Percentiles rank a stretch among this genome's conserved stretches.
These are phyloP conservation scores for Drosophila planitibia DNA, from an alignment of 2,888 invertebrate genomes.

Conservation along the genomic window DNA sequence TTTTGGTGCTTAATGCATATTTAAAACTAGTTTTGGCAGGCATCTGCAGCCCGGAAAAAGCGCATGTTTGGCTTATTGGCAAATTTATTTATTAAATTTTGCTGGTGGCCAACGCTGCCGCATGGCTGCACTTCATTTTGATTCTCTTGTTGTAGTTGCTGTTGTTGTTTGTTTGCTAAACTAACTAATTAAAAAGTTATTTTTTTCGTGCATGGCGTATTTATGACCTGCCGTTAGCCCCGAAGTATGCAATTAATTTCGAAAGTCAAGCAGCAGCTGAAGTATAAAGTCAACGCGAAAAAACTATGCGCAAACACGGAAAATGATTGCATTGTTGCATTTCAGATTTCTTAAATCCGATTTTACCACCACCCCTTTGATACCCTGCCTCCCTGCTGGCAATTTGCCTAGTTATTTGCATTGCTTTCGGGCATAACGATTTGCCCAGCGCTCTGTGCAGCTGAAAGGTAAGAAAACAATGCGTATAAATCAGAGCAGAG, in stretches of 20 bases:
- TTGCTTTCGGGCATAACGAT: constrained; percentile 60
- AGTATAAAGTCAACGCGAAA: constrained; percentile 52
- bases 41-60: constrained; percentile 42
- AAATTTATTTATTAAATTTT: constrained; percentile 77
- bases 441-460: constrained; percentile 59
- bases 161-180: constrained; percentile 50
- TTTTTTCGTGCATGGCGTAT: constrained; percentile 37
- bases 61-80: constrained; percentile 74
- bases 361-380: background rate
- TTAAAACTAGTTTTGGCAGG: constrained; percentile 64
- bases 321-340: constrained; percentile 79
- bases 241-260: constrained; percentile 73
- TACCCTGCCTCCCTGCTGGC: background rate
- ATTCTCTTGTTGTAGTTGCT: constrained; percentile 24
- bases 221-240: constrained; percentile 54
- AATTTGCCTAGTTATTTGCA: constrained; percentile 59
- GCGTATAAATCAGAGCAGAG: constrained; percentile 62
- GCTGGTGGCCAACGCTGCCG: constrained; percentile 44
- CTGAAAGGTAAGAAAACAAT: constrained; percentile 71
- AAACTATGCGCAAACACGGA: constrained; percentile 60
- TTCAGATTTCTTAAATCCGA: constrained; percentile 36
- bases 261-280: constrained; percentile 34
- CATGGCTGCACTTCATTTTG: constrained; percentile 35
- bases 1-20: constrained; percentile 69
- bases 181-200: constrained; percentile 75